Percentiles rank a stretch among this genome's conserved stretches.
phyloP scores from a whole-genome alignment of 2,113 vertebrate genomes.

The Aptenodytes forsteri region DNA sequence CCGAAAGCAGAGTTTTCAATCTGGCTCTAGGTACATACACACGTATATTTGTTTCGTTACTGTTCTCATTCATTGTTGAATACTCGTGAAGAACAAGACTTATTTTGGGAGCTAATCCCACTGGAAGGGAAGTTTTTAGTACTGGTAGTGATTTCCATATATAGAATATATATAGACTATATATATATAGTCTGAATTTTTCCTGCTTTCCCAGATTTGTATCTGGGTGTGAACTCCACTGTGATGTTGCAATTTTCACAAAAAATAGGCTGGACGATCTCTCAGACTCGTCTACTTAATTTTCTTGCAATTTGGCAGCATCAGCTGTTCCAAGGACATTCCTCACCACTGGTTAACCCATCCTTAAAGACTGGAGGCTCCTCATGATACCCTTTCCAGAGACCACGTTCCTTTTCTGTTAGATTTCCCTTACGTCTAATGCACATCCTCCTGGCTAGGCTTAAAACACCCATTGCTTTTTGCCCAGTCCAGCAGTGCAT shows the following conservation, averaged over 20 bases:
- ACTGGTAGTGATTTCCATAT: neutral
- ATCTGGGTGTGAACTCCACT: neutral
- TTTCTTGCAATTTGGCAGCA: neutral
- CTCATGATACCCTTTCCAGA: neutral
- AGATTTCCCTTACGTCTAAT: neutral
- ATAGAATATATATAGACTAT: too few relatives aligned
- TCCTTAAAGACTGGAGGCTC: neutral
- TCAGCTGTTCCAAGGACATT: neutral
- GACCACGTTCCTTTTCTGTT: neutral
- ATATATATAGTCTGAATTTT: neutral
- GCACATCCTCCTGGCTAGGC: neutral
- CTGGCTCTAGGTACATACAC: neutral
- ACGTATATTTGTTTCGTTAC: accelerated
- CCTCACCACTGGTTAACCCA: neutral
- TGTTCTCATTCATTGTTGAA: neutral
- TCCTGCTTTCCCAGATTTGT: neutral
- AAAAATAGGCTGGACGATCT: neutral
- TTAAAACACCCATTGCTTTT: neutral
- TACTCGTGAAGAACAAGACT: neutral
- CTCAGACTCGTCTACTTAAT: neutral
- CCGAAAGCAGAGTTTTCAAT: neutral
- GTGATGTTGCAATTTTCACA: neutral
- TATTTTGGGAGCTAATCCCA: neutral
- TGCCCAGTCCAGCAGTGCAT: neutral
- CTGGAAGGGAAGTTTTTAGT: neutral